phyloP scores from a whole-genome alignment of 2,888 invertebrate genomes.

The Cantharis lateralis region DNA sequence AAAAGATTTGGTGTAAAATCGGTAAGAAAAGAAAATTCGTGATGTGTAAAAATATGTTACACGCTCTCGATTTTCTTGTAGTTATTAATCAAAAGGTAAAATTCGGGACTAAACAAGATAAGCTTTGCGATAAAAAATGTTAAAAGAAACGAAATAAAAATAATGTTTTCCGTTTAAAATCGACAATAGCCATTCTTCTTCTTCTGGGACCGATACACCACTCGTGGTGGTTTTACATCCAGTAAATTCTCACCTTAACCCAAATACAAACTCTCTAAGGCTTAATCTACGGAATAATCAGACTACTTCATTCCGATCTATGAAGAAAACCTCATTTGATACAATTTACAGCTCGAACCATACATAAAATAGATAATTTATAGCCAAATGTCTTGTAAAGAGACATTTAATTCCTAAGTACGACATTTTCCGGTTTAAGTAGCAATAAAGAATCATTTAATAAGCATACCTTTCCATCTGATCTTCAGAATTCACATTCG shows the following conservation, averaged over 20 bases:
- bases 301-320: not conserved
- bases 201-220: not conserved
- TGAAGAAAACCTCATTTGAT: not conserved
- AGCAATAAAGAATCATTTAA: conserved; percentile 26
- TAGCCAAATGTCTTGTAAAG: not conserved
- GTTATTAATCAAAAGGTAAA: not conserved
- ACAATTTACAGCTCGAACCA: not conserved
- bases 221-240: not conserved
- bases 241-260: not conserved
- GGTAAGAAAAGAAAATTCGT: not conserved
- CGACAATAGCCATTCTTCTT: not conserved
- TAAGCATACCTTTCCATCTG: conserved; percentile 21
- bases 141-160: not conserved
- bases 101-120: not conserved
- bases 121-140: not conserved
- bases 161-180: not conserved
- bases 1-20: not conserved
- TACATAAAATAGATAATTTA: conserved; percentile 7
- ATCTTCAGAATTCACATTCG: conserved; percentile 6
- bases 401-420: conserved; percentile 25
- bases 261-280: not conserved
- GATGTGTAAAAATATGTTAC: not conserved
- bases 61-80: not conserved
- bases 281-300: not conserved
- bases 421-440: conserved; percentile 16